A percentile compares a stretch with the other conserved stretches of the same genome.
Evolutionary conservation across 1,140 invertebrate genomes (phyloP).

Genomic region (Calycopis cecrops): DNA sequence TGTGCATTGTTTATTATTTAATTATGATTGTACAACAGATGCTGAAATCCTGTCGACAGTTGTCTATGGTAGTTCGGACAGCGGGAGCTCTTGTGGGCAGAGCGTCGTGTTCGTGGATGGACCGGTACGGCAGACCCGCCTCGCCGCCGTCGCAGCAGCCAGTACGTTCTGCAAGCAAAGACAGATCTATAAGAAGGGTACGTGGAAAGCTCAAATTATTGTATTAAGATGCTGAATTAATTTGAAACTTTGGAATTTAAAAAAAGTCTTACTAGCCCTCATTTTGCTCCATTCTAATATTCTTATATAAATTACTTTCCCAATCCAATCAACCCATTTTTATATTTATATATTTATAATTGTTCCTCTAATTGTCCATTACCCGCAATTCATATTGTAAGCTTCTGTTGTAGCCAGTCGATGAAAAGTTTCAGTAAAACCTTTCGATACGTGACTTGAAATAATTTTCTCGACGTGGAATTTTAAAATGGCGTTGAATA

Average conservation of each 20-base stretch:
- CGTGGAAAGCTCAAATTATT: conserved; percentile 29
- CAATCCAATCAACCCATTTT: too few relatives aligned
- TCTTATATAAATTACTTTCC: too few relatives aligned
- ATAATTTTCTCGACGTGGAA: too few relatives aligned
- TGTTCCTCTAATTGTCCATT: too few relatives aligned
- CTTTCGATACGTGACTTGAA: too few relatives aligned
- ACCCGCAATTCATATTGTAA: too few relatives aligned
- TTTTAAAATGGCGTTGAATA: too few relatives aligned
- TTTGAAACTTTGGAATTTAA: background rate
- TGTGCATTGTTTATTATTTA: background rate
- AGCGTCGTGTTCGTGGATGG: conserved; percentile 94
- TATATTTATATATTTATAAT: too few relatives aligned
- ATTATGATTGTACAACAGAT: conserved; percentile 77
- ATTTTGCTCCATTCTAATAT: too few relatives aligned
- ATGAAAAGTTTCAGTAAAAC: too few relatives aligned
- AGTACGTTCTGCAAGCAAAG: conserved; percentile 75
- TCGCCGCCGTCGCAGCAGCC: conserved; percentile 81
- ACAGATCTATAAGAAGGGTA: conserved; percentile 76
- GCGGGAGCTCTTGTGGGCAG: conserved; percentile 77
- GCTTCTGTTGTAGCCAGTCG: too few relatives aligned
- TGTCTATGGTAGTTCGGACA: conserved; percentile 91
- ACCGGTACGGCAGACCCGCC: conserved; percentile 88
- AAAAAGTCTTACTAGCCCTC: too few relatives aligned
- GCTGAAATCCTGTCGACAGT: conserved; percentile 88
- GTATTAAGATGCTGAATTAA: background rate